Conservation (phyloP, 1,140 invertebrate genomes). For the Bradysia coprophila region DNA sequence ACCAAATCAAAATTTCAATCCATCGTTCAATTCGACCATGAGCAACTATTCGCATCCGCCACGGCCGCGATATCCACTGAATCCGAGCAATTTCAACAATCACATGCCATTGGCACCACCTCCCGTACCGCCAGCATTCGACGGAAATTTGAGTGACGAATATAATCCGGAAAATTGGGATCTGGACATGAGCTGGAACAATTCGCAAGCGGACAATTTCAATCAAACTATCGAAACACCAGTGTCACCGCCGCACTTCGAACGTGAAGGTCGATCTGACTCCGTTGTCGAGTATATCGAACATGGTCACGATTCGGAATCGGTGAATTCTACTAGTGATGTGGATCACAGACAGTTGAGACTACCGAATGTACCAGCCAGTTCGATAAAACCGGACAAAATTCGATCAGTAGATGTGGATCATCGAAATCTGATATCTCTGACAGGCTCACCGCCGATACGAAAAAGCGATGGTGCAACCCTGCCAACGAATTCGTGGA, state of each 20-base stretch:
- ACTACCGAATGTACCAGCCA: constrained; percentile 3
- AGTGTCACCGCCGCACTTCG: constrained; percentile 43
- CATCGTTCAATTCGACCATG: constrained; percentile 1
- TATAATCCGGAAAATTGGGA: constrained; percentile 19
- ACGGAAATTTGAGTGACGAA: constrained; percentile 6
- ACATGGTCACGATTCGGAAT: constrained; percentile 11
- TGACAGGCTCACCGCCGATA: constrained; percentile 49
- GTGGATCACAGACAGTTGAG: constrained; percentile 32
- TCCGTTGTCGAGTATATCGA: constrained; percentile 38
- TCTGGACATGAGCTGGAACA: constrained; percentile 20
- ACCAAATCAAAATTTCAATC: background rate
- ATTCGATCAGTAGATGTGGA: constrained; percentile 41
- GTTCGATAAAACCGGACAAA: constrained; percentile 8
- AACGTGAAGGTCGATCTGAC: constrained; percentile 29
- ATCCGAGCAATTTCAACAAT: constrained; percentile 3
- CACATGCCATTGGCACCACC: constrained; percentile 31
- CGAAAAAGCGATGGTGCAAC: constrained; percentile 4
- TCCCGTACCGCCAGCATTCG: constrained; percentile 29
- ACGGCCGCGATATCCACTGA: constrained; percentile 2
- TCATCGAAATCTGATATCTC: constrained; percentile 64
- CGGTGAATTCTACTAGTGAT: constrained; percentile 28
- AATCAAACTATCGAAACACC: constrained; percentile 29
- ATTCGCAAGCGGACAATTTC: constrained; percentile 11
- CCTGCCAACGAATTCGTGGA: background rate
- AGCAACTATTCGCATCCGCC: constrained; percentile 9